phyloP scores from a whole-genome alignment of 2,888 invertebrate species.

The Herminia tarsipennalis region DNA sequence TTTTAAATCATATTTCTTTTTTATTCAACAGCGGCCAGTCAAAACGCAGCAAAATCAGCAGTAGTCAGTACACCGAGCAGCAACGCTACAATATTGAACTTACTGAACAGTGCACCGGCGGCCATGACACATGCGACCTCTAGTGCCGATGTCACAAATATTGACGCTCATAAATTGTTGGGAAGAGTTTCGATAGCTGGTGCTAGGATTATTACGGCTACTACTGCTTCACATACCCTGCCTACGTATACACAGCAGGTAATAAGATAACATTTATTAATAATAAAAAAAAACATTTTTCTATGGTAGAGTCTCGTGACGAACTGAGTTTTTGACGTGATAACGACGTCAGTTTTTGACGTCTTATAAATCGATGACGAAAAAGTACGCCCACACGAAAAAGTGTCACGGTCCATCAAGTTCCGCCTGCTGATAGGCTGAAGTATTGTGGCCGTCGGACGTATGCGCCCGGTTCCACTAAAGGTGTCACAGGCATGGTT shows the following conservation, averaged over 20 bases:
- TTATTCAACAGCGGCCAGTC: conserved; percentile 76
- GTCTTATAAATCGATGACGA: too few species aligned
- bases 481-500: too few species aligned
- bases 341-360: too few species aligned
- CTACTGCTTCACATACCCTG: conserved; percentile 67
- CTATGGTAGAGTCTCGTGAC: too few species aligned
- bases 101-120: conserved; percentile 91
- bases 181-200: conserved; percentile 86
- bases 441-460: too few species aligned
- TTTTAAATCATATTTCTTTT: too few species aligned
- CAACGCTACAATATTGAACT: conserved; percentile 91
- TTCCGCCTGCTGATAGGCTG: too few species aligned
- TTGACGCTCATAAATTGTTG: conserved; percentile 74
- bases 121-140: conserved; percentile 87
- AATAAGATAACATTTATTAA: background rate
- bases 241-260: conserved; percentile 78
- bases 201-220: conserved; percentile 69
- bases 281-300: too few species aligned
- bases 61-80: conserved; percentile 82
- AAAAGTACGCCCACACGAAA: too few species aligned
- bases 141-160: conserved; percentile 39
- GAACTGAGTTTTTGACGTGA: too few species aligned
- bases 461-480: too few species aligned
- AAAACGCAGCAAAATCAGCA: conserved; percentile 76
- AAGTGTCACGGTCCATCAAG: too few species aligned